Base-by-base conservation (phyloP, 2,797 vertebrate species). In the Echiichthys vipera region DNA sequence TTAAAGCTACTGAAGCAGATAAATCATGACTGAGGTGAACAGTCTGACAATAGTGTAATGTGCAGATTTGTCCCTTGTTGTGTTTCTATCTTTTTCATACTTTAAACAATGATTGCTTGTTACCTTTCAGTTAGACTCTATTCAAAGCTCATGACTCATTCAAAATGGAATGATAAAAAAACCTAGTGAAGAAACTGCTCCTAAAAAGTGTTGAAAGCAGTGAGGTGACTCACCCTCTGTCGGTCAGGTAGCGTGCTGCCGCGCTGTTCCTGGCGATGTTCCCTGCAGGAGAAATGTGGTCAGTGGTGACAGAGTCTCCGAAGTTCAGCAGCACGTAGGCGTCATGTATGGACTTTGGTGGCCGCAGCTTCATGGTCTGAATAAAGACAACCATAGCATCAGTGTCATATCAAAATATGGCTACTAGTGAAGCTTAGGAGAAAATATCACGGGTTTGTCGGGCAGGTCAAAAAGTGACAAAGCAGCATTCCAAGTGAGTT, bases 261-360 rank as follows among this genome's bases (percentile, higher is more conserved):
- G 97, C 74, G 85, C 98, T 99, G 87, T 92, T 98, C 73, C 97
- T 94, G 73, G 98, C 97, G n/a, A 99, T 99, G 92, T 99, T 99
- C 46, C 98, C 98, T 14, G 98, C 98, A 27, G 98, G 98, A 57
- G 98, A 99, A 81, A 99, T 99, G 91, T 99, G 98, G 88, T 99
- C 98, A 0, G 98, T 99, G 57, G 98, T 99, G 70, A 99, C 97
- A 0, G 98, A 99, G 88, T 99, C 98, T 7, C 98, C 97, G 42
- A 99, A 79, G 90, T 96, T 98, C 77, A 99, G 91, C 8, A 99
- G 95, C 53, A 98, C 98, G 4, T 95, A 95, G 25, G 97, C 97
- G 0, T 95, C 93, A 13, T 84, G 82, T 72, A 99, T 96, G 36
- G 96, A 95, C 81, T 92, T 92, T 0, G 95, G 95, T 0, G 93